These are phyloP conservation scores for Watersipora subatra DNA, from an alignment of 1,140 invertebrate species.

Conservation along the genomic window DNA sequence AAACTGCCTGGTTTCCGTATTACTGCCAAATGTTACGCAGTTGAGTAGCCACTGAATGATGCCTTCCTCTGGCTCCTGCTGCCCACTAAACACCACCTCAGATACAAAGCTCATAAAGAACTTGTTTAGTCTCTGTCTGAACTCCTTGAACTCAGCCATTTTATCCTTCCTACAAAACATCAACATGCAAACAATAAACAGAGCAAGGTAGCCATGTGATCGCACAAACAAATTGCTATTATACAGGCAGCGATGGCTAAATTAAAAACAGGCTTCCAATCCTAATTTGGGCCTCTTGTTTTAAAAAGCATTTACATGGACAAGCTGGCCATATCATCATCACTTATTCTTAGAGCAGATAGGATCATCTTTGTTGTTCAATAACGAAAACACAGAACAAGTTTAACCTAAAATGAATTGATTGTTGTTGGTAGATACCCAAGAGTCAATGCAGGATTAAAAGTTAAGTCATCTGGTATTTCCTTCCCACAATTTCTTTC, in stretches of 20 bases:
- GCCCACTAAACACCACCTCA: neutral
- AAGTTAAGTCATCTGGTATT: neutral
- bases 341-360: no score
- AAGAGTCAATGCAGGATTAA: no score
- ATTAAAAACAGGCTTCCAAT: no score
- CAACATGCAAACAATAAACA: neutral
- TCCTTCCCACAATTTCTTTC: neutral
- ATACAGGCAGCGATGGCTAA: no score
- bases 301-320: no score
- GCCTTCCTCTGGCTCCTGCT: neutral
- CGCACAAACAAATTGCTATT: no score
- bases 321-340: no score
- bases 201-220: neutral
- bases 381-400: no score
- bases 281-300: no score
- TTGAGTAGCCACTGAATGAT: neutral
- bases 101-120: neutral
- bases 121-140: neutral
- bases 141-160: neutral
- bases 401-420: no score
- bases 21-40: neutral
- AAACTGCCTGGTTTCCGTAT: neutral
- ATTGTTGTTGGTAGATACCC: no score
- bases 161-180: neutral
- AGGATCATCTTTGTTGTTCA: no score